Evolutionary conservation across 2,113 vertebrate species (phyloP).

Genomic region (Ptychochromis oligacanthus): DNA sequence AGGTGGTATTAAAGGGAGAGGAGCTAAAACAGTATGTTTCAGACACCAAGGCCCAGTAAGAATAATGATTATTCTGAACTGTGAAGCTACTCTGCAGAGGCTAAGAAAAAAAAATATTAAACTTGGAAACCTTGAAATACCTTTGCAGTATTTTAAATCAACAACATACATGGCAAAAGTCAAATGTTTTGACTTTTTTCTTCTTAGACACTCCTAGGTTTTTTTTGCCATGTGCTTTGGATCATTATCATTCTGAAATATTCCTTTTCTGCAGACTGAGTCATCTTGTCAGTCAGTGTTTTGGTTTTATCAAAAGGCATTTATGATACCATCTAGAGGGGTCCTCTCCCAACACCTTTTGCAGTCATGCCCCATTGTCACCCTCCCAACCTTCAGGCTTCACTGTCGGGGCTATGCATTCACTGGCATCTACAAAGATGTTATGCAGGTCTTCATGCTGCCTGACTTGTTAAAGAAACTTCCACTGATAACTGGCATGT

Average conservation of each 20-base stretch:
- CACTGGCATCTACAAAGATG: background rate
- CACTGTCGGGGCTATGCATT: background rate
- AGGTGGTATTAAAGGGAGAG: background rate
- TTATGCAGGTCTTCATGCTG: background rate
- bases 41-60: background rate
- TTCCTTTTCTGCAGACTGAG: background rate
- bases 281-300: background rate
- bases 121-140: no score
- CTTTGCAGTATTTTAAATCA: background rate
- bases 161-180: background rate
- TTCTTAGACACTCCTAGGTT: background rate
- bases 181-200: background rate
- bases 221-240: background rate
- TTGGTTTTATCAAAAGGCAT: background rate
- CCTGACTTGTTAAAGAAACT: background rate
- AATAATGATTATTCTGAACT: no score
- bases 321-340: background rate
- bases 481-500: constrained; percentile 5
- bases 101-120: no score
- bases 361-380: no score
- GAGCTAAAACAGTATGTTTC: background rate
- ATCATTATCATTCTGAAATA: background rate
- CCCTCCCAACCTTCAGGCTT: background rate
- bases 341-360: background rate
- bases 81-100: no score